phyloP scores from a whole-genome alignment of 2,797 vertebrate species.

The Naso thynnoides region DNA sequence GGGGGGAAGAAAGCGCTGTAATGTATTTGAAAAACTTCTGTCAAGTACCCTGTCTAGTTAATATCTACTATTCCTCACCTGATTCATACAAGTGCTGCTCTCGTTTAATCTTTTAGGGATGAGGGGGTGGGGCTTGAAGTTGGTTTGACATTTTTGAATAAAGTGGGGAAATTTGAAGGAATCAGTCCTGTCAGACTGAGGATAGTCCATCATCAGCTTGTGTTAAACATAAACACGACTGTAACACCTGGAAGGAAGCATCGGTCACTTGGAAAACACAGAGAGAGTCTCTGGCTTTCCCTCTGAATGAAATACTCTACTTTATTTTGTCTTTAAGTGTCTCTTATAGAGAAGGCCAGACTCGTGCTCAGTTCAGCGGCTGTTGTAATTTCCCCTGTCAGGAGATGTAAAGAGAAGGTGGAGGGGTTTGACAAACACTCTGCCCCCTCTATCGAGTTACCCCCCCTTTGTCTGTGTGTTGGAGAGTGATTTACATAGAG shows the following conservation, averaged over 20 bases:
- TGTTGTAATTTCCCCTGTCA: conserved; percentile 80
- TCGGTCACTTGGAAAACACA: neutral
- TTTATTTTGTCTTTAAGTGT: conserved; percentile 34
- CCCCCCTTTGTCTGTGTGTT: conserved; percentile 74
- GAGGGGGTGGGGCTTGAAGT: neutral
- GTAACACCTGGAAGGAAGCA: neutral
- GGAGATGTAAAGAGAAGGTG: conserved; percentile 17
- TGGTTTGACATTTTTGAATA: neutral
- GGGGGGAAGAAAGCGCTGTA: neutral
- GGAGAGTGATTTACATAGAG: conserved; percentile 79
- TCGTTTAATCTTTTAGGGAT: conserved; percentile 29
- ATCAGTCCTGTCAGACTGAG: neutral
- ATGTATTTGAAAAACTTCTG: conserved; percentile 60
- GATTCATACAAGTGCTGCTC: conserved; percentile 15
- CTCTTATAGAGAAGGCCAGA: conserved; percentile 56
- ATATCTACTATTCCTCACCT: conserved; percentile 48
- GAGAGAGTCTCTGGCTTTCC: neutral
- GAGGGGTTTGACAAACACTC: conserved; percentile 73
- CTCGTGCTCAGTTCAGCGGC: conserved; percentile 67
- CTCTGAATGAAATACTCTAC: conserved; percentile 33
- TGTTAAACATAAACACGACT: neutral
- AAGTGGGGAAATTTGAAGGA: neutral
- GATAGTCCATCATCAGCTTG: too few relatives aligned
- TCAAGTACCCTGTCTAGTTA: conserved; percentile 45
- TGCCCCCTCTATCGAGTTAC: conserved; percentile 20